Evolutionary conservation across 2,797 vertebrate species (phyloP).

Genomic region (Sebastes minor): DNA sequence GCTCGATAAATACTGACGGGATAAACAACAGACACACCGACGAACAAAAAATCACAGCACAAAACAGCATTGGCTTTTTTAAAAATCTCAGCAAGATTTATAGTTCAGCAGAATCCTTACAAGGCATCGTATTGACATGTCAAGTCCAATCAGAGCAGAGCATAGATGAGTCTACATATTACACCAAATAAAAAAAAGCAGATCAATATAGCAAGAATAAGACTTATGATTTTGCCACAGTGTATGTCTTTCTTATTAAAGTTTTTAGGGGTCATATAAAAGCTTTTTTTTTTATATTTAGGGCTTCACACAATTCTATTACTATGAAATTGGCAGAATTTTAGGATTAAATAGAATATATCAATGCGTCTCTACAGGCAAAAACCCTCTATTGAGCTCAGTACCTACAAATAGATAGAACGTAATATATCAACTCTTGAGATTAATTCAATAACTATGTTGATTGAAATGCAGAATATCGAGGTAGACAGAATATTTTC

Average conservation of each 20-base stretch:
- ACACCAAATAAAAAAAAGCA: conserved; percentile 25
- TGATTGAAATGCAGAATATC: conserved; percentile 45
- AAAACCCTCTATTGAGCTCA: conserved; percentile 21
- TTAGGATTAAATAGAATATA: conserved; percentile 68
- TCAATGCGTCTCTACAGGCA: conserved; percentile 25
- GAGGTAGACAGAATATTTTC: conserved; percentile 56
- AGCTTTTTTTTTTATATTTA: neutral
- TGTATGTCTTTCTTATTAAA: conserved; percentile 16
- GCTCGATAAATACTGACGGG: neutral
- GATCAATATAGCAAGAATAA: conserved; percentile 4
- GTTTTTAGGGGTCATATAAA: conserved; percentile 7
- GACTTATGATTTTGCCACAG: conserved; percentile 20
- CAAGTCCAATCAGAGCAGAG: conserved; percentile 9
- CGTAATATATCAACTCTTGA: conserved; percentile 31
- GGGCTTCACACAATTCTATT: conserved; percentile 6
- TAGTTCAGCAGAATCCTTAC: conserved; percentile 39
- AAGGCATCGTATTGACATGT: conserved; percentile 14
- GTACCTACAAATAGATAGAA: conserved; percentile 56
- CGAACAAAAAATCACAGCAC: neutral
- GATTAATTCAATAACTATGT: conserved; percentile 26
- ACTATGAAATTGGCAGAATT: neutral
- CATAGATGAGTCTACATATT: conserved; percentile 1
- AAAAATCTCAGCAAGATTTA: conserved; percentile 51
- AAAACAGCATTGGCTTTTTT: neutral
- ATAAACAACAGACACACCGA: neutral